Evolutionary conservation across 1,140 invertebrate genomes (phyloP), one percentile per base, ranked within the genome.

Genomic region (Hyposmocoma kahamanoa): DNA sequence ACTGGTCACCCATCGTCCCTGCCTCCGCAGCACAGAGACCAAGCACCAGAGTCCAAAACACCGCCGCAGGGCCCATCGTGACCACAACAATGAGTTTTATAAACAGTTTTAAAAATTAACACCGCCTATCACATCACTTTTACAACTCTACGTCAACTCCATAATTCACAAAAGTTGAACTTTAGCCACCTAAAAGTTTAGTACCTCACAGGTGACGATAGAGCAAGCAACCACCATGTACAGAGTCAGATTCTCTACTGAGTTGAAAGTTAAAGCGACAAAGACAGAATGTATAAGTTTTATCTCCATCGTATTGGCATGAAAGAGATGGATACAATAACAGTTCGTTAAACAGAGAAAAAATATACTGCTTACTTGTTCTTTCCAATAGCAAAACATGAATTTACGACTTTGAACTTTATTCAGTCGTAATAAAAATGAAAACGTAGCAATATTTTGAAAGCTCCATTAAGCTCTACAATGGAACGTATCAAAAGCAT

Each of bases 1-100:
- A 89, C 53, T 89, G 87, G 63, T 89, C 88, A 55, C 87, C 87
- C 62, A 89, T 87, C 61, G 86, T 79, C 36, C 79, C 85, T 63
- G 87, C 86, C 65, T 85, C 77, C 61, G 76, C 78, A 68, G 61
- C 48, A 45, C 67, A 67, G 28, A 13, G 28, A 15, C 32, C 3
- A n/a, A 36, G 32, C 32, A 86, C 67, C 62, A 76, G 41, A 61
- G 79, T 72, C 75, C 75, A 78, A 76, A 85, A 77, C 57, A 84
- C 56, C 24, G 11, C 6, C 11, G 6, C 38, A 20, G 3, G 6
- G 19, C 38, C 38, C 38, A 41, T 41, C 20, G 18, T 17, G 11
- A 36, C n/a, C n/a, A n/a, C n/a, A n/a, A n/a, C n/a, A n/a, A n/a
- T n/a, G n/a, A n/a, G n/a, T n/a, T n/a, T n/a, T n/a, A n/a, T n/a